Percentiles rank a stretch among this genome's conserved stretches.
Conservation (phyloP, 1,140 invertebrate genomes). For the Gyrodactylus bullatarudis region DNA sequence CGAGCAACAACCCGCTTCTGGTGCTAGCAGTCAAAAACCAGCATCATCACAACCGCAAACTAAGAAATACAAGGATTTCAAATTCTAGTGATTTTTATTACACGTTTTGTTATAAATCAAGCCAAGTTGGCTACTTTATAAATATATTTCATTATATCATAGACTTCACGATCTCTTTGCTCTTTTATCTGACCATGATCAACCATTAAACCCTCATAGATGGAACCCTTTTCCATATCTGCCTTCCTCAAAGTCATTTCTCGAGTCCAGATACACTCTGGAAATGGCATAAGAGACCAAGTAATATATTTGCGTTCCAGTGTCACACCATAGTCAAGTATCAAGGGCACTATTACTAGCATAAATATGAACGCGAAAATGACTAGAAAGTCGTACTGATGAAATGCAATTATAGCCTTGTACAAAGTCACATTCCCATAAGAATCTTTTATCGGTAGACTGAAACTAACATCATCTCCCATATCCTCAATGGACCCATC, state of each 20-base stretch:
- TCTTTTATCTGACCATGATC: neutral
- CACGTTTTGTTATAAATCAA: conserved; percentile 1
- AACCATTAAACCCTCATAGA: neutral
- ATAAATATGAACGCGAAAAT: neutral
- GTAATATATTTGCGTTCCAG: neutral
- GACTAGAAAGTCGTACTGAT: neutral
- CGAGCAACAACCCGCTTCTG: conserved; percentile 12
- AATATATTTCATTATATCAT: neutral
- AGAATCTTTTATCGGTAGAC: neutral
- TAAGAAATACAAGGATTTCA: conserved; percentile 7
- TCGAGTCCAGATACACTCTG: neutral
- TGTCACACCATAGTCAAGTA: neutral
- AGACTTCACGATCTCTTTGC: neutral
- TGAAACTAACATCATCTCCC: neutral
- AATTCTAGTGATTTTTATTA: conserved; percentile 5
- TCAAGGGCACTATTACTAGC: neutral
- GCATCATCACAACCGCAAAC: conserved; percentile 1
- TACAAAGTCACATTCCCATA: neutral
- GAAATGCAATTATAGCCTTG: neutral
- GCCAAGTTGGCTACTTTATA: neutral
- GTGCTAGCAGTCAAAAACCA: conserved; percentile 6
- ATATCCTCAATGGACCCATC: neutral
- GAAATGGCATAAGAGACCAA: neutral
- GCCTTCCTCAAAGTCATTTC: neutral
- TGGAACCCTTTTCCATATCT: neutral